Base-by-base conservation (phyloP, 2,113 vertebrate genomes). In the Anguilla japonica region DNA sequence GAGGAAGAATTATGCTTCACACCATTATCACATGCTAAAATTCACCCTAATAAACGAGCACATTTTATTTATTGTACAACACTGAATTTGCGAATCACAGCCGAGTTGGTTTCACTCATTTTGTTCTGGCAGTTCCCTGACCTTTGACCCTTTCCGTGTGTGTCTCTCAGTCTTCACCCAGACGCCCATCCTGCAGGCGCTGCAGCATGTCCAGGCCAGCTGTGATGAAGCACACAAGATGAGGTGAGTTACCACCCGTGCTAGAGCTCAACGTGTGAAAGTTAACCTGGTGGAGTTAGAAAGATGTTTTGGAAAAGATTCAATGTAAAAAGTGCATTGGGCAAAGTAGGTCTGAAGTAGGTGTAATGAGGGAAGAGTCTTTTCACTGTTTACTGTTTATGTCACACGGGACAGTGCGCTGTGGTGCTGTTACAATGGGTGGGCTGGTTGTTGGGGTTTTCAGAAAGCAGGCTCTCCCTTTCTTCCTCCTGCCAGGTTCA, bases 181-280 rank as follows among this genome's bases (percentile, higher is more conserved):
- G 92, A 99, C 98, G 0, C 98, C 98, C 0, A 98, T 99, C 88
- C 96, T 99, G 6, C 98, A 99, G 92, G 98, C 98, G 0, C 94
- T 99, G 67, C 98, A 98, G 92, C 98, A 99, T 0, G 98, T 99
- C 83, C 98, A 99, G 94, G 98, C 98, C 29, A 99, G 98, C 95
- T 99, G 98, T 3, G 98, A 99, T 0, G 98, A 99, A 83, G 96
- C 96, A 0, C 98, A 98, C 93, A 99, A 99, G 92, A 99, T 99
- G 97, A 98, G 97, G 98, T 97, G 84, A 92, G 92, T 63, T 15
- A 16, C n/a, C 60, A 0, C 5, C 41, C 22, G 1, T 14, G 29
- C 50, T 9, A 43, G 7, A 50, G 29, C 3, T 3, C 6, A 41
- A 80, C 20, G 79, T 80, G 79, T 34, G 39, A 3, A 40, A n/a